Conservation (phyloP, 1,140 invertebrate genomes). For the Drosophila mayri region DNA sequence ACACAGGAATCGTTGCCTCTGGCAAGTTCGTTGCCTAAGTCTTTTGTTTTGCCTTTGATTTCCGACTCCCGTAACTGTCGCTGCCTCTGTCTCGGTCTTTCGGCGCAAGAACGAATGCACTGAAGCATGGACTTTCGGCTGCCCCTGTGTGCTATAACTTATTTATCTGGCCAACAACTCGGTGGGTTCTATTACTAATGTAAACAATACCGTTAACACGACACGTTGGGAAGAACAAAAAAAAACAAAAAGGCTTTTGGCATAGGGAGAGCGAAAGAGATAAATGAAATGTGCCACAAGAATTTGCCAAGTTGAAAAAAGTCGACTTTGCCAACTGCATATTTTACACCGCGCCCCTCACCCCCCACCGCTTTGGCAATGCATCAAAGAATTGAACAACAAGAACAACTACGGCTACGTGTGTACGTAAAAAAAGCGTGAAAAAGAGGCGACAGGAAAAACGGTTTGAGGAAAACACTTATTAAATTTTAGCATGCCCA, state of each 20-base stretch:
- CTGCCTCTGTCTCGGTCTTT: conserved; percentile 34
- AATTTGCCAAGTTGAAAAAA: conserved; percentile 47
- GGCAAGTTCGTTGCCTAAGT: conserved; percentile 74
- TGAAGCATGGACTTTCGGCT: conserved; percentile 57
- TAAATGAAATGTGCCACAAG: conserved; percentile 65
- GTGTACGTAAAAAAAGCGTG: conserved; percentile 43
- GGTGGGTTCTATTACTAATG: conserved; percentile 75
- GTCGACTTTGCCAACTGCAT: conserved; percentile 51
- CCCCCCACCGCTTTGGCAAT: conserved; percentile 28
- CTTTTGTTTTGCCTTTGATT: conserved; percentile 60
- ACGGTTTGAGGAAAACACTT: conserved; percentile 77
- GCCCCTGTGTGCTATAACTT: conserved; percentile 61
- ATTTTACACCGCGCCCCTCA: conserved; percentile 12
- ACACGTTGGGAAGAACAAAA: conserved; percentile 28
- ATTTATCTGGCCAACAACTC: conserved; percentile 70
- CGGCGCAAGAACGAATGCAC: conserved; percentile 45
- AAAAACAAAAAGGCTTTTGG: conserved; percentile 19
- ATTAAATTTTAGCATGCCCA: conserved; percentile 78
- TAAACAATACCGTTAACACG: conserved; percentile 81
- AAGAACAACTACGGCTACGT: conserved; percentile 28
- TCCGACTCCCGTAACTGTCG: conserved; percentile 11
- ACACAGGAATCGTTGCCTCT: conserved; percentile 34
- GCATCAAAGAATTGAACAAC: conserved; percentile 60
- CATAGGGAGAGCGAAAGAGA: conserved; percentile 9
- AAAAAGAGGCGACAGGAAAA: conserved; percentile 65